Evolutionary conservation across 2,888 invertebrate species (phyloP).

Genomic region (Epinotia demarniana): DNA sequence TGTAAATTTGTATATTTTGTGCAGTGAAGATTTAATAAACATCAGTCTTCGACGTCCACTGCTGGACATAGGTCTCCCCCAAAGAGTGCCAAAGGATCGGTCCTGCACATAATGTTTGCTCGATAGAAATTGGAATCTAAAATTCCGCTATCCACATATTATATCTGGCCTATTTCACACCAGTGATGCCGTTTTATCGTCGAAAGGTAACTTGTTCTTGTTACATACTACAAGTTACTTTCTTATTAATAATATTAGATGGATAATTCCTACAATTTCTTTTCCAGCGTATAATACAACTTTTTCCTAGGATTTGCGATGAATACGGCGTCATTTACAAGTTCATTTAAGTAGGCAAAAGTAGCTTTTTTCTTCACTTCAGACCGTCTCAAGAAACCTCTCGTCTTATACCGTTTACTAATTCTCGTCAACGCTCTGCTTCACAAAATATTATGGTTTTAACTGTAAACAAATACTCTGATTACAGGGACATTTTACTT

Average conservation of each 20-base stretch:
- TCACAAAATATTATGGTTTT: neutral
- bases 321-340: slow-evolving; percentile 23
- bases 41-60: too few relatives aligned
- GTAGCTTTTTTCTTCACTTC: slow-evolving; percentile 22
- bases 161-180: too few relatives aligned
- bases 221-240: neutral
- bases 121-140: too few relatives aligned
- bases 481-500: neutral
- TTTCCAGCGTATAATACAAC: neutral
- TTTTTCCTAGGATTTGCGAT: slow-evolving; percentile 6
- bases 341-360: slow-evolving; percentile 19
- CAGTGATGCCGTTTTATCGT: neutral
- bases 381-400: slow-evolving; percentile 36
- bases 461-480: neutral
- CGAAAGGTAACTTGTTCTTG: neutral
- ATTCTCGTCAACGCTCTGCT: neutral
- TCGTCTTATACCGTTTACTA: slow-evolving; percentile 12
- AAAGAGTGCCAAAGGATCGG: too few relatives aligned
- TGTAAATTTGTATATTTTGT: too few relatives aligned
- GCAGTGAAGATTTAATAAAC: too few relatives aligned
- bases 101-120: too few relatives aligned
- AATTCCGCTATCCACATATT: too few relatives aligned
- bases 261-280: neutral
- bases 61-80: too few relatives aligned
- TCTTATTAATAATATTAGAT: neutral